Conservation (phyloP, 2,888 invertebrate species). For the Palloptera scutellata region DNA sequence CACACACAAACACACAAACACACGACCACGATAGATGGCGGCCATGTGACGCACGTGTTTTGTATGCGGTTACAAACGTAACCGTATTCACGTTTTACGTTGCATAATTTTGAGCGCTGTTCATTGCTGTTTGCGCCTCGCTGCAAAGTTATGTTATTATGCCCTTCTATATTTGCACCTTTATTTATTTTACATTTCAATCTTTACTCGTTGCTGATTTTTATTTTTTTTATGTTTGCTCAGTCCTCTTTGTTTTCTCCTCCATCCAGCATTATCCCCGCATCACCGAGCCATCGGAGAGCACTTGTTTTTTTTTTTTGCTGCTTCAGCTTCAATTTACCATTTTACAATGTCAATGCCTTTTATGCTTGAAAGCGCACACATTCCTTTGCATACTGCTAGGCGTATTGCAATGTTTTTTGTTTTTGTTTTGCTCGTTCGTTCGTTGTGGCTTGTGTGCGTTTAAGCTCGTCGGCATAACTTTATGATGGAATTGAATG, state of each 20-base stretch:
- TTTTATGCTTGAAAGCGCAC: constrained; percentile 49
- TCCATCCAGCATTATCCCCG: constrained; percentile 10
- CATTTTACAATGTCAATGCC: constrained; percentile 57
- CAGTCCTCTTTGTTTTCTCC: constrained; percentile 25
- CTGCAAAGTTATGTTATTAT: constrained; percentile 16
- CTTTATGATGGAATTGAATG: constrained; percentile 21
- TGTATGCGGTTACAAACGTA: no score
- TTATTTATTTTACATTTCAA: constrained; percentile 63
- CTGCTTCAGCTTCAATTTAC: constrained; percentile 43
- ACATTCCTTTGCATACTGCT: constrained; percentile 48
- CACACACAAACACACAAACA: no score
- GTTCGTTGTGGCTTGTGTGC: constrained; percentile 12
- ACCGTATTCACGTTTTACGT: background rate
- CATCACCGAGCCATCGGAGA: background rate
- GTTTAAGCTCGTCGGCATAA: constrained; percentile 21
- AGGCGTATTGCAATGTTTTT: constrained; percentile 36
- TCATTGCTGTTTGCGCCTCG: background rate
- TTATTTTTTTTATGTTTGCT: constrained; percentile 18
- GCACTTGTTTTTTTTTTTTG: constrained; percentile 37
- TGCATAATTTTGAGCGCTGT: background rate
- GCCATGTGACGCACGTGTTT: no score
- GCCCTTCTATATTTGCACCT: constrained; percentile 41
- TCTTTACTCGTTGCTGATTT: constrained; percentile 45
- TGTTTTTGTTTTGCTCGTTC: constrained; percentile 1
- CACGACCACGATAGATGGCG: no score